Evolutionary conservation across 2,888 invertebrate genomes (phyloP).

Genomic region (Meliscaeva auricollis): DNA sequence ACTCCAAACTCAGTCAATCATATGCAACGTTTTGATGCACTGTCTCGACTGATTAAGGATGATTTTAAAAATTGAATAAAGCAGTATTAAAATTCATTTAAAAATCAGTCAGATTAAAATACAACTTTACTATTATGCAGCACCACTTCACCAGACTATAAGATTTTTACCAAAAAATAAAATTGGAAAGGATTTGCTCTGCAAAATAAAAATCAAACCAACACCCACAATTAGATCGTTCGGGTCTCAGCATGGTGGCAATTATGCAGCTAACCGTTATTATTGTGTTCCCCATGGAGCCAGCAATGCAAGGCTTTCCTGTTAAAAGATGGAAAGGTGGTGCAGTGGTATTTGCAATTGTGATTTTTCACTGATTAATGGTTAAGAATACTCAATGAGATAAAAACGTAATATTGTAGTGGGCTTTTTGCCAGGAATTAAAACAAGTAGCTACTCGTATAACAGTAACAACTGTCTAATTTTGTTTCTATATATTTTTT

Average conservation of each 20-base stretch:
- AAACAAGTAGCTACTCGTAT: slow-evolving; percentile 18
- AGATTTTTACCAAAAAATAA: slow-evolving; percentile 4
- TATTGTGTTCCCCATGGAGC: slow-evolving; percentile 11
- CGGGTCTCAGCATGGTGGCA: slow-evolving; percentile 4
- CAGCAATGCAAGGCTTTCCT: slow-evolving; percentile 19
- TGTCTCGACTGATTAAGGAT: too few species aligned
- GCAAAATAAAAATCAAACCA: slow-evolving; percentile 1
- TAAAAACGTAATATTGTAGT: slow-evolving; percentile 34
- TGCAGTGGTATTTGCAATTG: slow-evolving; percentile 13
- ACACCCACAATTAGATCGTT: slow-evolving; percentile 47
- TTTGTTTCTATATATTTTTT: background rate
- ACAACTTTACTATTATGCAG: background rate
- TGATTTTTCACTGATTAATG: slow-evolving; percentile 59
- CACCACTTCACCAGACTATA: background rate
- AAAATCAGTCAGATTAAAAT: background rate
- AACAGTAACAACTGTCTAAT: background rate
- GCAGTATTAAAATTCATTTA: too few species aligned
- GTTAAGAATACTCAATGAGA: slow-evolving; percentile 62
- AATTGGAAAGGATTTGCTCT: slow-evolving; percentile 38
- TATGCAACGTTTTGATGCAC: too few species aligned
- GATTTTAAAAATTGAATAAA: too few species aligned
- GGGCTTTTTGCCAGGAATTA: slow-evolving; percentile 47
- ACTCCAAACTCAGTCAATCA: too few species aligned
- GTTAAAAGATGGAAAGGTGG: slow-evolving; percentile 25
- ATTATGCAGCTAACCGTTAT: slow-evolving; percentile 29